Evolutionary conservation across 2,797 vertebrate species (phyloP).

Genomic region (Sebastes oblongus): DNA sequence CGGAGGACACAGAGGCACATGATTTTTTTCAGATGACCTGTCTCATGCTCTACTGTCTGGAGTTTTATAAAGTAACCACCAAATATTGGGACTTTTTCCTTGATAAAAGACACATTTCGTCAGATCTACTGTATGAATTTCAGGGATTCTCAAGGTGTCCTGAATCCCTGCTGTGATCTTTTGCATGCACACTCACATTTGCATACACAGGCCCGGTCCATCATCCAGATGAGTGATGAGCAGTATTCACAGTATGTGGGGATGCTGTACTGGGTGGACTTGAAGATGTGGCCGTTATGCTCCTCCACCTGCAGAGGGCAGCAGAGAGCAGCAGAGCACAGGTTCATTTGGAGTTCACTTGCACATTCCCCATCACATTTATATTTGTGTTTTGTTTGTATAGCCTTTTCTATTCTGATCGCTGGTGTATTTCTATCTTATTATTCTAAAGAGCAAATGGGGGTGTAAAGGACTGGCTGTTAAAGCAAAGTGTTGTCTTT

Average conservation of each 20-base stretch:
- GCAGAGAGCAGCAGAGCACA: conserved; percentile 28
- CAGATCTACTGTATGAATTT: background rate
- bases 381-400: background rate
- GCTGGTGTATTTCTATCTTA: background rate
- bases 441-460: background rate
- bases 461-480: background rate
- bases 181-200: conserved; percentile 86
- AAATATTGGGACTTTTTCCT: background rate
- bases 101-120: background rate
- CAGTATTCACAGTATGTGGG: conserved; percentile 99
- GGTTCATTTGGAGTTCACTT: conserved; percentile 16
- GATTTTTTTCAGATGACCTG: too few species aligned
- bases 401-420: background rate
- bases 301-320: conserved; percentile 90
- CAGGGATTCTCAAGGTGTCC: background rate
- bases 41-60: too few species aligned
- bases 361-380: background rate
- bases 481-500: background rate
- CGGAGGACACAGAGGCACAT: too few species aligned
- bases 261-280: conserved; percentile 98
- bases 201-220: conserved; percentile 98
- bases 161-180: background rate
- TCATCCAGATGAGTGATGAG: conserved; percentile 99
- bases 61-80: background rate
- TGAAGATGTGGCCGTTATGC: conserved; percentile 97